Evolutionary conservation across 2,888 invertebrate genomes (phyloP).

Genomic region (Tinea pellionella): DNA sequence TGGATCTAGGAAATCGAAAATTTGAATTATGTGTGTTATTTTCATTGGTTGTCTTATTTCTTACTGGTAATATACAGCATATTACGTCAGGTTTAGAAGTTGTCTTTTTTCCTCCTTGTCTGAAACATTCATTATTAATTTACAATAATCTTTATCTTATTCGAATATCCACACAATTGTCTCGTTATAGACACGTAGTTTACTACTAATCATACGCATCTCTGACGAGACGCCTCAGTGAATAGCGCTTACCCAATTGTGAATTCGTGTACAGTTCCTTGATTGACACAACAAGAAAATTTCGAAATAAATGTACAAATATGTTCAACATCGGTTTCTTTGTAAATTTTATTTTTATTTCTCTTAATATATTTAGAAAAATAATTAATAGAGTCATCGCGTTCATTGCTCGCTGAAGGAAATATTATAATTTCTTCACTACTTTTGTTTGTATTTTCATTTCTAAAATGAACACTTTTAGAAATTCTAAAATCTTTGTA

Average conservation of each 20-base stretch:
- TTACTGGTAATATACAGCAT: constrained; percentile 39
- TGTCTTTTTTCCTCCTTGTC: constrained; percentile 4
- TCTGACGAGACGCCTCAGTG: too few species aligned
- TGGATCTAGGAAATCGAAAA: constrained; percentile 2
- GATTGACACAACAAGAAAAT: not conserved
- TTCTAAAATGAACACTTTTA: not conserved
- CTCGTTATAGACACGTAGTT: too few species aligned
- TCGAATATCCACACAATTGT: too few species aligned
- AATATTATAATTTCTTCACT: not conserved
- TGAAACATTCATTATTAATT: not conserved
- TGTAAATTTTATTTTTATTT: not conserved
- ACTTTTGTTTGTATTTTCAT: not conserved
- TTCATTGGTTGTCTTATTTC: constrained; percentile 17
- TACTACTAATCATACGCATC: too few species aligned
- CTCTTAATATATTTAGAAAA: not conserved
- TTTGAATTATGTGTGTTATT: not conserved
- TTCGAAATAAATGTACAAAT: not conserved
- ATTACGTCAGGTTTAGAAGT: constrained; percentile 22
- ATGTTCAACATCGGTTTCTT: constrained; percentile 3
- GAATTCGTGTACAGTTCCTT: not conserved
- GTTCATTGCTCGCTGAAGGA: not conserved
- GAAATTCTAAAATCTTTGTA: constrained; percentile 1
- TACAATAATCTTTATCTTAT: too few species aligned
- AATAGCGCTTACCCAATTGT: not conserved
- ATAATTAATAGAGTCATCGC: not conserved